Conservation (phyloP, 2,797 vertebrate genomes). For the Chromobotia macracanthus region DNA sequence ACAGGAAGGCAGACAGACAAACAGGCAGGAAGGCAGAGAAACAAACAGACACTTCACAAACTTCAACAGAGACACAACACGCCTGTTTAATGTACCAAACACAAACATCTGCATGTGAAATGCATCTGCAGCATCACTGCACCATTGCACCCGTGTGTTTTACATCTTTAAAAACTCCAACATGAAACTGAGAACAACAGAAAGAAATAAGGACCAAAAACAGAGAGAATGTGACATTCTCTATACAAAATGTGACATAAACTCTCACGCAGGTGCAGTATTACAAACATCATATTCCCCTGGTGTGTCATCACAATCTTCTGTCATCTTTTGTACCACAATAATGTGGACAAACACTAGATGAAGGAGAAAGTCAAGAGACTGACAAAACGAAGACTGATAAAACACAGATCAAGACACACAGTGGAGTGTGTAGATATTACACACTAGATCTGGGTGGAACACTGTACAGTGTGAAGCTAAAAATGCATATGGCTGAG, state of each 20-base stretch:
- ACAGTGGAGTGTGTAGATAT: neutral
- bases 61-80: neutral
- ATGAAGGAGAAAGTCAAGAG: neutral
- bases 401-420: neutral
- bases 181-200: neutral
- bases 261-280: neutral
- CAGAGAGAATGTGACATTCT: neutral
- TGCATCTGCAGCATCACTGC: neutral
- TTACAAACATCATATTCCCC: neutral
- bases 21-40: no score
- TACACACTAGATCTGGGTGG: neutral
- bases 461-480: neutral
- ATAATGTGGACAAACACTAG: neutral
- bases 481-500: neutral
- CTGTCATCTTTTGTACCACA: neutral
- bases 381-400: no score
- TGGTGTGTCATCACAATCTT: neutral
- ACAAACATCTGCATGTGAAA: conserved; percentile 26
- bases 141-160: conserved; percentile 35
- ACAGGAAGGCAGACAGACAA: no score
- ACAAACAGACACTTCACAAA: no score
- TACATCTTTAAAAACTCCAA: conserved; percentile 44
- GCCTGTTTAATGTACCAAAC: conserved; percentile 29
- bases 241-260: neutral
- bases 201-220: neutral